These are phyloP conservation scores for Drosophila lutescens DNA, from an alignment of 2,888 invertebrate species.

Conservation along the genomic window DNA sequence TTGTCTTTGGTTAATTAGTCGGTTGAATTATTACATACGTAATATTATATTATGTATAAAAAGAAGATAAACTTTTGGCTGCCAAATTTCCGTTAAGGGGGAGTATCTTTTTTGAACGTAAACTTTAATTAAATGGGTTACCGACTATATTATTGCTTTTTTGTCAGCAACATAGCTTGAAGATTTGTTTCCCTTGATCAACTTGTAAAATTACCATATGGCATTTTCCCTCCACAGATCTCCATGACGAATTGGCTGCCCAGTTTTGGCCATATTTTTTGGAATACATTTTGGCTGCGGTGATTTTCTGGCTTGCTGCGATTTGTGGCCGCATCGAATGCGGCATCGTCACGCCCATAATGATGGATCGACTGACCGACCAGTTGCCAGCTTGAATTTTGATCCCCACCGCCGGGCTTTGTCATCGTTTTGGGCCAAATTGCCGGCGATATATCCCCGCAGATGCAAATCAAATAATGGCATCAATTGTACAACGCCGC, in stretches of 20 bases:
- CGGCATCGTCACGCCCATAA: slow-evolving; percentile 29
- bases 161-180: too few species aligned
- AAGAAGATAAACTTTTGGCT: not conserved
- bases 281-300: slow-evolving; percentile 14
- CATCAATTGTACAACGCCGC: slow-evolving; percentile 15
- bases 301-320: not conserved
- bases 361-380: slow-evolving; percentile 8
- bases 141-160: too few species aligned
- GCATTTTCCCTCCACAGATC: slow-evolving; percentile 4
- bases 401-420: not conserved
- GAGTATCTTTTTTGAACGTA: not conserved
- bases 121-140: too few species aligned
- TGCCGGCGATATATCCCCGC: slow-evolving; percentile 2
- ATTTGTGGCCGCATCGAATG: slow-evolving; percentile 4
- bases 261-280: slow-evolving; percentile 1
- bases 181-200: not conserved
- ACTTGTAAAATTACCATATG: slow-evolving; percentile 6
- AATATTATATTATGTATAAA: not conserved
- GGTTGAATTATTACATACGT: not conserved
- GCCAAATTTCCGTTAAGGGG: not conserved
- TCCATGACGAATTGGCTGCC: slow-evolving; percentile 8
- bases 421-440: slow-evolving; percentile 26
- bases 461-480: slow-evolving; percentile 44
- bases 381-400: not conserved
- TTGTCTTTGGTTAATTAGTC: not conserved